A percentile compares a stretch with the other conserved stretches of the same genome.
These are phyloP conservation scores for Brotula barbata DNA, from an alignment of 2,797 vertebrate species.

Conservation along the genomic window DNA sequence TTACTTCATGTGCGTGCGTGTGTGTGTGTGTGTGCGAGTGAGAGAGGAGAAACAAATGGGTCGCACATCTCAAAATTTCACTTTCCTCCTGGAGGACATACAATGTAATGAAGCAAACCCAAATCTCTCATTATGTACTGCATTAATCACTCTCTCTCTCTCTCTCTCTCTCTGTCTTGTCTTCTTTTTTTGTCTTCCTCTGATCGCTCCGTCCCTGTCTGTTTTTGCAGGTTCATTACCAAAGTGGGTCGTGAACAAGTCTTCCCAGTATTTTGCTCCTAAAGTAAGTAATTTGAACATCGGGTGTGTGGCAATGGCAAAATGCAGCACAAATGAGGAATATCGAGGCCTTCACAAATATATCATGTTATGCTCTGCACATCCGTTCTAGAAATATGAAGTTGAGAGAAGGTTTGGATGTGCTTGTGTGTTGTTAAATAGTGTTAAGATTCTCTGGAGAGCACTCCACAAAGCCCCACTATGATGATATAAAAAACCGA, in stretches of 20 bases:
- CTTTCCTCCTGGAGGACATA: slow-evolving; percentile 37
- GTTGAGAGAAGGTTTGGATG: no score
- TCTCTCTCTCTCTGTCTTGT: background rate
- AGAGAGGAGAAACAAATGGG: background rate
- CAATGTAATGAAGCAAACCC: slow-evolving; percentile 21
- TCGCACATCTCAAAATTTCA: slow-evolving; percentile 22
- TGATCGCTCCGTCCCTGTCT: slow-evolving; percentile 9
- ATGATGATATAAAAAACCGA: no score
- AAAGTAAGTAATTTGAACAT: slow-evolving; percentile 80
- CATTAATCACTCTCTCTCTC: background rate
- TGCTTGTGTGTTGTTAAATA: no score
- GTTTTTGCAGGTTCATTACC: slow-evolving; percentile 87
- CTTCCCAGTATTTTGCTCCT: slow-evolving; percentile 90
- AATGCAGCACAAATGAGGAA: background rate
- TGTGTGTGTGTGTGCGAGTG: slow-evolving; percentile 2
- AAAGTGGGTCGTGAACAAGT: slow-evolving; percentile 97
- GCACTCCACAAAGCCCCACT: no score
- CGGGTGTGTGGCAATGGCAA: slow-evolving; percentile 17
- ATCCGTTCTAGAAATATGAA: no score
- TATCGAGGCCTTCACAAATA: background rate
- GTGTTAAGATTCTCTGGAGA: no score
- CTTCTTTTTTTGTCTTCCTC: slow-evolving; percentile 1
- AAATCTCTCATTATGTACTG: slow-evolving; percentile 5
- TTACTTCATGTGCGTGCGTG: background rate
- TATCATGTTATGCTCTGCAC: no score